Base-by-base conservation (phyloP, 2,797 vertebrate species). In the Silurus aristotelis region DNA sequence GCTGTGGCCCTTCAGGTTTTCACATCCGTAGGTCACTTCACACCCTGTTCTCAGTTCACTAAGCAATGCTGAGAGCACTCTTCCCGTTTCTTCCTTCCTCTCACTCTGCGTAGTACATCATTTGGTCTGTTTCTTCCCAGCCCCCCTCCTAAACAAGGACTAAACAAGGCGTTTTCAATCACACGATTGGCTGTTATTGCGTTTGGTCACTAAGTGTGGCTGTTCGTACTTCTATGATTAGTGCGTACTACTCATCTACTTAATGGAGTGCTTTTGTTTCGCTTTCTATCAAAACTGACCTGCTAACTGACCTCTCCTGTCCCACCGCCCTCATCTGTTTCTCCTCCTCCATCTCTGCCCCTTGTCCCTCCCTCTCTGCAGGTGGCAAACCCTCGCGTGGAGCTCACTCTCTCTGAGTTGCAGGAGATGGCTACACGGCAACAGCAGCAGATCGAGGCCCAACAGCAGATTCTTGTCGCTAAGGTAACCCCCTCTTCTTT, bases 381-480 rank as follows among this genome's bases (percentile, higher is more conserved):
- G 98, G 95, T 97, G 88, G 97, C 96, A 81, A 97, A 95, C 92
- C 96, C 97, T 80, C 97, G 97, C 0, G 98, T 98, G 85, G 98
- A 99, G 91, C 97, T 99, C 79, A 99, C 98, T 0, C 96, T 99
- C 85, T 96, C 97, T 7, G 97, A 99, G 93, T 97, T 99, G 91
- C 98, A 99, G 89, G 98, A 99, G 91, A 99, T 99, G 98, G 98
- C 98, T 86, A 95, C 96, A 0, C 95, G 98, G 90, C 98, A 99
- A 87, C 98, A 99, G 92, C 98, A 99, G 91, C 98, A 99, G 88
- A 99, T 99, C 73, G 97, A 99, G 91, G 98, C 96, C 89, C 98
- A 99, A 90, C 98, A 99, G 92, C 98, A 99, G 91, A 98, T 99
- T 97, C 92, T 99, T 84, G 98, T 99, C 85, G 98, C 98, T 90